Evolutionary conservation across 2,113 vertebrate species (phyloP), one percentile per base, ranked within the genome.

Genomic region (Phyllopteryx taeniolatus): DNA sequence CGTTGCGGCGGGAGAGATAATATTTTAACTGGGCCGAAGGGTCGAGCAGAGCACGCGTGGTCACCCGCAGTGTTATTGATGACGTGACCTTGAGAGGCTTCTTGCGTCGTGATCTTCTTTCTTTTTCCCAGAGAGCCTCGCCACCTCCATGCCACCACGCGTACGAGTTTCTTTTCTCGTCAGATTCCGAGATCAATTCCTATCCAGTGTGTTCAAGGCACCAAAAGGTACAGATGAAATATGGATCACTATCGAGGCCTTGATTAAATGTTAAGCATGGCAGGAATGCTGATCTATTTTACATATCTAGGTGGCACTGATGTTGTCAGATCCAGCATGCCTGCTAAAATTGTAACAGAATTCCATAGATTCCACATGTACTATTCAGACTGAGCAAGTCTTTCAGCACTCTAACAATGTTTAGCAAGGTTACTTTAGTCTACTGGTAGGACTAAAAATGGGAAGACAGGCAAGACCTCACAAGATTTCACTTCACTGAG

Each of bases 1-100:
- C 75, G 82, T 81, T 84, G 79, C 79, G 78, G 85, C 74, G 70
- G 78, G 79, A 7, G 80, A 85, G 81, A 86, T 87, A 78, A 89
- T 87, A 89, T 89, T 89, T 90, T 78, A 87, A 77, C 65, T 20
- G 62, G 46, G 68, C 44, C 73, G 73, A 77, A 79, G 79, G 80
- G 79, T 81, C 31, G 63, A 84, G 83, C 79, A 66, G 64, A 33
- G 74, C 70, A 31, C 76, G 77, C 31, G 47, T 51, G 67, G 82
- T 82, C 80, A 82, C 78, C n/a, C 75, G 53, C 70, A 11, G 62
- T 33, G 75, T 60, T 81, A 81, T 88, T 78, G 80, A 81, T 80
- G 78, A 79, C 62, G 53, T 11, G 49, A 78, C 73, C 84, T 79
- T 51, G 76, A 72, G 33, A 64, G 42, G 59, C 14, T 61, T 8